phyloP scores from a whole-genome alignment of 1,140 invertebrate genomes.

The Octopus bimaculoides region DNA sequence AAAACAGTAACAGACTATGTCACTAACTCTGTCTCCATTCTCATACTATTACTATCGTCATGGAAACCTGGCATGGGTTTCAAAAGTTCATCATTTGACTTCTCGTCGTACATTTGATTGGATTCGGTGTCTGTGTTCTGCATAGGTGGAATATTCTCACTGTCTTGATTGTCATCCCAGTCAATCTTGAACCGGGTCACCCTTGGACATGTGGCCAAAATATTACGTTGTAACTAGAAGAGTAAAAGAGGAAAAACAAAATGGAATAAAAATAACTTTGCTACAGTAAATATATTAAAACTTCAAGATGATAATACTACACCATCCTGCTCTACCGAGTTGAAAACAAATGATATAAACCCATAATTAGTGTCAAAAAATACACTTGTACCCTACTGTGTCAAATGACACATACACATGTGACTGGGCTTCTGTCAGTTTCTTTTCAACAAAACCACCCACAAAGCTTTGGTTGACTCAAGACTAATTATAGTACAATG shows the following conservation, averaged over 20 bases:
- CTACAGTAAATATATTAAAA: not conserved
- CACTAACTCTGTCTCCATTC: constrained; percentile 12
- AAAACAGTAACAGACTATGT: no score
- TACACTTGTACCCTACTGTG: no score
- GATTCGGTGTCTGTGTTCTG: constrained; percentile 41
- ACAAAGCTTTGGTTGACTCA: no score
- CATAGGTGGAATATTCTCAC: constrained; percentile 44
- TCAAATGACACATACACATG: no score
- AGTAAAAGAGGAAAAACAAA: constrained; percentile 14
- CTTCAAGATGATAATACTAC: no score
- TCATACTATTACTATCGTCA: constrained; percentile 25
- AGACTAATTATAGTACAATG: no score
- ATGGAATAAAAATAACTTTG: not conserved
- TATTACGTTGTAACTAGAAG: constrained; percentile 78
- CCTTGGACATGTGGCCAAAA: constrained; percentile 87
- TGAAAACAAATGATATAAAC: no score
- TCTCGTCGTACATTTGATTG: constrained; percentile 33
- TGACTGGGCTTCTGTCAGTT: no score
- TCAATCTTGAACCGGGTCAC: constrained; percentile 97
- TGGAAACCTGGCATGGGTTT: constrained; percentile 19
- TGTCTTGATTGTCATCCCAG: constrained; percentile 74
- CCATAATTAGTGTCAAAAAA: no score
- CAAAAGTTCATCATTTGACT: not conserved
- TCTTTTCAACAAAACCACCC: no score
- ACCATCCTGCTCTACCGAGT: no score